Percentiles rank a stretch among this genome's conserved stretches.
Evolutionary conservation across 1,140 invertebrate species (phyloP).

Genomic region (Chironomus tepperi): DNA sequence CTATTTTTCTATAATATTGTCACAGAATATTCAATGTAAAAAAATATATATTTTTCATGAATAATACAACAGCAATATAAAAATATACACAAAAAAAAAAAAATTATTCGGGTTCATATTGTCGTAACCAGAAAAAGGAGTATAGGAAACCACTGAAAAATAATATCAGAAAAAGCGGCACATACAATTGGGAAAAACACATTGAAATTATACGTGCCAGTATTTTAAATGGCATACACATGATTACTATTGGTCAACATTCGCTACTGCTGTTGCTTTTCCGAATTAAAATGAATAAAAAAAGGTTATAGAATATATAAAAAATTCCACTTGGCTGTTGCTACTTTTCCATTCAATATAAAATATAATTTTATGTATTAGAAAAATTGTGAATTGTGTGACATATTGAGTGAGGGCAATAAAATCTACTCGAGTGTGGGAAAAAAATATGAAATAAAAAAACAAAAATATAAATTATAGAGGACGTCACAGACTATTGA

Average conservation of each 20-base stretch:
- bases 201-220: slow-evolving; percentile 17
- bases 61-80: background rate
- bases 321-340: too few relatives aligned
- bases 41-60: background rate
- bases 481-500: too few relatives aligned
- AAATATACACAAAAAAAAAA: background rate
- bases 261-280: background rate
- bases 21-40: background rate
- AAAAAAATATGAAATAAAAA: too few relatives aligned
- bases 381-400: too few relatives aligned
- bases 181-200: background rate
- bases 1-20: too few relatives aligned
- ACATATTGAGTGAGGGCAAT: too few relatives aligned
- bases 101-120: background rate
- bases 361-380: too few relatives aligned
- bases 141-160: background rate
- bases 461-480: too few relatives aligned
- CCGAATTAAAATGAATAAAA: too few relatives aligned
- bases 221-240: slow-evolving; percentile 16
- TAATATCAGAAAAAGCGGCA: background rate
- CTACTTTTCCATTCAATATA: too few relatives aligned
- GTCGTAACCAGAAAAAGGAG: background rate
- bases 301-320: too few relatives aligned
- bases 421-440: too few relatives aligned
- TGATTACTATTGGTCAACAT: slow-evolving; percentile 19